Evolutionary conservation across 2,888 invertebrate species (phyloP).

Genomic region (Xestobium rufovillosum): DNA sequence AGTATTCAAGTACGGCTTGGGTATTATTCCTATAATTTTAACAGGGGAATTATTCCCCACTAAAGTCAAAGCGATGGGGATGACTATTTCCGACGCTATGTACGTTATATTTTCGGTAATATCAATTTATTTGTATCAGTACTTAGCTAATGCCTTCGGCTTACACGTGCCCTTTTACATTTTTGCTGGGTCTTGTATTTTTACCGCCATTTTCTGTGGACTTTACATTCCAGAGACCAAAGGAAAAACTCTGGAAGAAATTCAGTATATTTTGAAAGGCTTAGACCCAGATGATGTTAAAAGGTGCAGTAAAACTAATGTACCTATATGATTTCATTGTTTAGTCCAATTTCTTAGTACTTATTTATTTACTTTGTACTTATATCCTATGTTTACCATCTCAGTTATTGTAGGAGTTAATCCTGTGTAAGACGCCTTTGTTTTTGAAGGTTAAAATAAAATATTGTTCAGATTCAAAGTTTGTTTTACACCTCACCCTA

Average conservation of each 20-base stretch:
- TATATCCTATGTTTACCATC: no score
- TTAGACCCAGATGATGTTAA: not conserved
- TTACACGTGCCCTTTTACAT: conserved; percentile 37
- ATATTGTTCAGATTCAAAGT: no score
- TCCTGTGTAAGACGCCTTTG: no score
- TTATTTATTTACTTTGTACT: no score
- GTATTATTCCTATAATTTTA: conserved; percentile 39
- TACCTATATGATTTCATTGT: no score
- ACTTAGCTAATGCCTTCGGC: conserved; percentile 29
- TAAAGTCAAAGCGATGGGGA: conserved; percentile 40
- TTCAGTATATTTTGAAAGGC: conserved; percentile 1
- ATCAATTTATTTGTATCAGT: conserved; percentile 34
- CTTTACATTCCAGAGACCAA: conserved; percentile 37
- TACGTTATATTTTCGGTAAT: conserved; percentile 35
- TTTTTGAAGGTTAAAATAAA: no score
- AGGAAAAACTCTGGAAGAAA: not conserved
- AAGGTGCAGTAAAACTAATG: no score
- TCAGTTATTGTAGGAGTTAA: no score
- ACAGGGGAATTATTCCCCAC: conserved; percentile 41
- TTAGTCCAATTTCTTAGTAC: no score
- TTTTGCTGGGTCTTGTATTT: conserved; percentile 33
- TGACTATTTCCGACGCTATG: conserved; percentile 38
- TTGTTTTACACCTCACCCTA: no score
- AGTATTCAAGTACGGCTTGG: conserved; percentile 37
- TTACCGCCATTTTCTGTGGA: conserved; percentile 35